These are phyloP conservation scores for Hyphantria cunea DNA, from an alignment of 1,140 invertebrate species.

Conservation along the genomic window DNA sequence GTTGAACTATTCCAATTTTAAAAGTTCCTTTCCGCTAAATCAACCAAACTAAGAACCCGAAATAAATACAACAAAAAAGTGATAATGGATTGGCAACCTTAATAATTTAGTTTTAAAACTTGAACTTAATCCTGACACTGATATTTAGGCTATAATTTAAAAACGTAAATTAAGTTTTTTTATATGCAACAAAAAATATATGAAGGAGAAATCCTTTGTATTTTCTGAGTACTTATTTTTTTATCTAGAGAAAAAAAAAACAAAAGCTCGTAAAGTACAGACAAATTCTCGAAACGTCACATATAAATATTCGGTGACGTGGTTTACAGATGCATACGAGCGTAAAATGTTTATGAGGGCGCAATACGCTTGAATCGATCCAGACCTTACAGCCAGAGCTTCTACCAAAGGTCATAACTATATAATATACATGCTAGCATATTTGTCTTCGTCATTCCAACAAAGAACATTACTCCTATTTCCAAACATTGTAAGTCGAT, in stretches of 20 bases:
- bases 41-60: slow-evolving; percentile 47
- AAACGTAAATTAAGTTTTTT: too few species aligned
- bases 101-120: background rate
- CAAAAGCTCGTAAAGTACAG: background rate
- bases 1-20: slow-evolving; percentile 73
- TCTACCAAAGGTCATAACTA: background rate
- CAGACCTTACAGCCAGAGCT: slow-evolving; percentile 14
- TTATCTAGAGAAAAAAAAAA: too few species aligned
- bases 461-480: background rate
- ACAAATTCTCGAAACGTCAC: slow-evolving; percentile 13
- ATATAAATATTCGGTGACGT: slow-evolving; percentile 25
- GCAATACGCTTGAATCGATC: slow-evolving; percentile 27
- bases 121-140: too few species aligned
- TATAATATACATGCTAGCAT: slow-evolving; percentile 7
- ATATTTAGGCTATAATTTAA: too few species aligned
- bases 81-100: background rate
- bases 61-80: slow-evolving; percentile 49
- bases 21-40: slow-evolving; percentile 67
- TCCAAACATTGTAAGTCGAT: background rate
- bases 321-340: slow-evolving; percentile 21
- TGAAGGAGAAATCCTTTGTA: too few species aligned
- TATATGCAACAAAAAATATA: too few species aligned
- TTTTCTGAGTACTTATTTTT: too few species aligned
- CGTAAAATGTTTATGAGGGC: slow-evolving; percentile 30
- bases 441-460: slow-evolving; percentile 9